A percentile compares a stretch with the other conserved stretches of the same genome.
phyloP scores from a whole-genome alignment of 2,888 invertebrate genomes.

The Synergus umbraculus region DNA sequence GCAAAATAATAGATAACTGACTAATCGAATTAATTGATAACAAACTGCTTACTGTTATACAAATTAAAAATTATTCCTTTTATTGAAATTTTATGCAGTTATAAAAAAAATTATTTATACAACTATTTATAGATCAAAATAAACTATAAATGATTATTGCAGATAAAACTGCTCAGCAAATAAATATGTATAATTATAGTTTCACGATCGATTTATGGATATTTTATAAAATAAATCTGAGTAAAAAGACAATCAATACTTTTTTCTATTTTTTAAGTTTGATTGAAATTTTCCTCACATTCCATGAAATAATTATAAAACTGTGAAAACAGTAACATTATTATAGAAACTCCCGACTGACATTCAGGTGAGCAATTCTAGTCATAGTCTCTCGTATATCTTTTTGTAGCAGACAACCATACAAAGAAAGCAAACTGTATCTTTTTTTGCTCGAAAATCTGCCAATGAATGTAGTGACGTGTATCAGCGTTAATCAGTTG shows the following conservation, averaged over 20 bases:
- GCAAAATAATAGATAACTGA: not conserved
- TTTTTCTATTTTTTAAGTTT: too few relatives aligned
- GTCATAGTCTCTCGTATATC: not conserved
- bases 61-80: not conserved
- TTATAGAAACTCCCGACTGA: not conserved
- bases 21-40: not conserved
- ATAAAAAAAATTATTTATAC: not conserved
- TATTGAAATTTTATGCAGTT: not conserved
- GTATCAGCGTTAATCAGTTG: not conserved
- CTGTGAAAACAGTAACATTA: not conserved
- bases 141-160: not conserved
- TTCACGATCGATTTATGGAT: not conserved
- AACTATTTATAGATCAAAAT: too few relatives aligned
- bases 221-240: not conserved
- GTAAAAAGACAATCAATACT: too few relatives aligned
- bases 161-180: not conserved
- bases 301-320: not conserved
- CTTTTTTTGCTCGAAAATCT: not conserved
- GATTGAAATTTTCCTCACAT: not conserved
- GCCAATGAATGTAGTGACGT: not conserved
- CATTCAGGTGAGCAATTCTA: not conserved
- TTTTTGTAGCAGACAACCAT: not conserved
- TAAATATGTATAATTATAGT: not conserved
- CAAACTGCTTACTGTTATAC: too few relatives aligned
- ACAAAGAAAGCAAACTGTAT: not conserved